Evolutionary conservation across 2,797 vertebrate species (phyloP), one percentile per base, ranked within the genome.

Genomic region (Pangasius macronema): DNA sequence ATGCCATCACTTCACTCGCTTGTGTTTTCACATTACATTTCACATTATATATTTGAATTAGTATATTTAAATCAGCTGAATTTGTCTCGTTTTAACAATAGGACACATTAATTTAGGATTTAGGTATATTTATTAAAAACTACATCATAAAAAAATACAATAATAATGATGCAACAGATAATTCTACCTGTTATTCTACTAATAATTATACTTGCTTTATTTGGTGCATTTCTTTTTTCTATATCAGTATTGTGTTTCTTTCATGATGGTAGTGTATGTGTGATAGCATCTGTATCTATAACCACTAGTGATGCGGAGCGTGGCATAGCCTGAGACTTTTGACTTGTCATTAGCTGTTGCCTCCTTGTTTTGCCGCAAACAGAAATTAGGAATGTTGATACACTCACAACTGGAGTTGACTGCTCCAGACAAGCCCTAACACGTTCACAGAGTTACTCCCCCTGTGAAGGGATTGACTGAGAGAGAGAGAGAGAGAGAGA

Each of bases 301-400:
- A 68, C 59, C 63, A 79, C 14, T 33, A 82, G 85, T 61, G 53
- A 70, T 24, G n/a, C 3, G 30, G 33, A 11, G 22, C 76, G 68
- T 24, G 24, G 82, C 59, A 70, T 22, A 84, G 92, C 88, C 55
- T 70, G 85, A 92, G 93, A 95, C 92, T 88, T 93, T 93, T 91
- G 92, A 93, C 93, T 94, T 84, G 67, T 91, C 93, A 92, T 93
- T 93, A 93, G 93, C 93, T 92, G 92, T 94, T 94, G 95, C 94
- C 93, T 94, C 93, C 73, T 92, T 93, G 93, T 95, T 95, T 95
- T 95, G 94, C 94, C 89, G 91, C 91, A 92, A 94, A 95, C 94
- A 94, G 91, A 96, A 95, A 96, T 95, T 95, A 93, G 95, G 94
- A 95, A 95, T 95, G 94, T 93, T 93, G 94, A 95, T 94, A 94